These are phyloP conservation scores for Mellilla xanthometata DNA, from an alignment of 2,888 invertebrate genomes.

Conservation along the genomic window DNA sequence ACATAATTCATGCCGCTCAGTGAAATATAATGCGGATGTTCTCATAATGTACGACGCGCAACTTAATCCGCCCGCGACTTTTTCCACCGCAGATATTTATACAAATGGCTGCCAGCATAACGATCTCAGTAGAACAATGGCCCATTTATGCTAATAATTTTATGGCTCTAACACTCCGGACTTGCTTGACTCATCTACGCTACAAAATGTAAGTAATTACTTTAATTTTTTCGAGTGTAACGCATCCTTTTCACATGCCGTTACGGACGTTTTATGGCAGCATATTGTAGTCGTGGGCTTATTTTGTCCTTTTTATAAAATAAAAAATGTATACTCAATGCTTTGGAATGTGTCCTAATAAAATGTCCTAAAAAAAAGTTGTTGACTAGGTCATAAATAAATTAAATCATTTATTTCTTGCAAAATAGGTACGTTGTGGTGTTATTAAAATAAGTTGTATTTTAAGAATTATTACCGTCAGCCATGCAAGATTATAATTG, in stretches of 20 bases:
- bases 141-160: slow-evolving; percentile 37
- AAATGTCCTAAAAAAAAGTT: too few species aligned
- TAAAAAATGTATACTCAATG: too few species aligned
- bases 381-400: too few species aligned
- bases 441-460: too few species aligned
- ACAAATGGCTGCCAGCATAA: slow-evolving; percentile 50
- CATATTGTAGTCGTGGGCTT: neutral
- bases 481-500: too few species aligned
- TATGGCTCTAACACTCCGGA: slow-evolving; percentile 29
- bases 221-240: slow-evolving; percentile 7
- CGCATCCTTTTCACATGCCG: too few species aligned
- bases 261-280: too few species aligned
- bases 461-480: too few species aligned
- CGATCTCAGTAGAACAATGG: slow-evolving; percentile 47
- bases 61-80: slow-evolving; percentile 70
- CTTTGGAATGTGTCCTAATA: too few species aligned
- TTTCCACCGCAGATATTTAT: slow-evolving; percentile 64
- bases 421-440: too few species aligned
- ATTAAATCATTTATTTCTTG: too few species aligned
- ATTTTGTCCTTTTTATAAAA: too few species aligned
- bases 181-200: slow-evolving; percentile 31
- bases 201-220: slow-evolving; percentile 25
- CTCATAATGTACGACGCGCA: slow-evolving; percentile 74
- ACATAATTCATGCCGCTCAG: slow-evolving; percentile 71
- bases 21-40: slow-evolving; percentile 77